These are phyloP conservation scores for Erinaceus europaeus DNA, from an alignment of 2,113 vertebrate genomes.

Conservation along the genomic window DNA sequence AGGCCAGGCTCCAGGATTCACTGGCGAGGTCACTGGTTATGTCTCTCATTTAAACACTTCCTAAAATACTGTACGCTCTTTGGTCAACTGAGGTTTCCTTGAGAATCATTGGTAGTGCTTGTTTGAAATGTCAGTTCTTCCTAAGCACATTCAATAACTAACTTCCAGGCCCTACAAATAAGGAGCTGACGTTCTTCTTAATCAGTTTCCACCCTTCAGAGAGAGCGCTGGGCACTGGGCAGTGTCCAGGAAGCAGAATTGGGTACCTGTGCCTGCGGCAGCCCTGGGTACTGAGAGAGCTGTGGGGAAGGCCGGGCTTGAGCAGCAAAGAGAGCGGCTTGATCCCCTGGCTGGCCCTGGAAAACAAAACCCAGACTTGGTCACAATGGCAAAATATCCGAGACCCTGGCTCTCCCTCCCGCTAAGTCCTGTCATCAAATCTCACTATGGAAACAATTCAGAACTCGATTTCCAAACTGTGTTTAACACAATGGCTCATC, in stretches of 20 bases:
- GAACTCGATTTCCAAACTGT: too few relatives aligned
- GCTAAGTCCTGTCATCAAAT: too few relatives aligned
- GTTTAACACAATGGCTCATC: too few relatives aligned
- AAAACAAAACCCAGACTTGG: slow-evolving; percentile 62
- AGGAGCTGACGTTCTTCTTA: not conserved
- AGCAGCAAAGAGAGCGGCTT: slow-evolving; percentile 77
- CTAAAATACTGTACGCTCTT: not conserved
- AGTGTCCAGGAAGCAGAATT: not conserved
- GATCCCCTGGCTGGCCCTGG: slow-evolving; percentile 81
- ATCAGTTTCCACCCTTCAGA: not conserved
- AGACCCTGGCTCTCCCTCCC: too few relatives aligned
- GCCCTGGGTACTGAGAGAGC: slow-evolving; percentile 76
- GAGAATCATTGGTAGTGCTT: not conserved
- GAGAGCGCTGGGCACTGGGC: not conserved
- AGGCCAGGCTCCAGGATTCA: too few relatives aligned
- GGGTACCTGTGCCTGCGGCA: slow-evolving; percentile 84
- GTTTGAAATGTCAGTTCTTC: not conserved
- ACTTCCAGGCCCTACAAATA: not conserved
- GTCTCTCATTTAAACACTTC: not conserved
- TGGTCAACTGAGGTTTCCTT: not conserved
- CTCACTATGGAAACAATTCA: too few relatives aligned
- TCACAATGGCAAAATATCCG: too few relatives aligned
- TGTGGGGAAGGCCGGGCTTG: slow-evolving; percentile 77
- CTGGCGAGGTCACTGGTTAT: too few relatives aligned
- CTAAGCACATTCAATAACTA: not conserved